A percentile compares a stretch with the other conserved stretches of the same genome.
Evolutionary conservation across 2,113 vertebrate genomes (phyloP).

Genomic region (Cheilinus undulatus): DNA sequence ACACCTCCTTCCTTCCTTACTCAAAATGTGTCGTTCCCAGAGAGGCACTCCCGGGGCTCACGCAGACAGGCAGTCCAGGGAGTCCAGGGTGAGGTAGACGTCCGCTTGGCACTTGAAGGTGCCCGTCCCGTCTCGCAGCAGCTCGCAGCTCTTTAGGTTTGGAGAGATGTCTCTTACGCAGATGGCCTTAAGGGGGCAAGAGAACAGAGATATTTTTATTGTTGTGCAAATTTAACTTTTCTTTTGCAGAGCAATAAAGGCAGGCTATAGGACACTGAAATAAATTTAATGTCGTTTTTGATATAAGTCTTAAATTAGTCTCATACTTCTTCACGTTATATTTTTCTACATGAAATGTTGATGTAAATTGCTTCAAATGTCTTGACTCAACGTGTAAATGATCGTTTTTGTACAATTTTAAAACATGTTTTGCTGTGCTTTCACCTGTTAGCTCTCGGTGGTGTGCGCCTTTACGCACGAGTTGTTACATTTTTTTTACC

Average conservation of each 20-base stretch:
- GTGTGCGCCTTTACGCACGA: conserved; percentile 46
- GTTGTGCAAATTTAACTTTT: not conserved
- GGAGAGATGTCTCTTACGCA: conserved; percentile 84
- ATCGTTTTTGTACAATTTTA: not conserved
- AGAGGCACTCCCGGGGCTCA: conserved; percentile 43
- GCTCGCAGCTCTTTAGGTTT: conserved; percentile 85
- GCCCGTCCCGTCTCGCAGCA: conserved; percentile 75
- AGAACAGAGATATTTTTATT: no score
- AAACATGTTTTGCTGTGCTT: not conserved
- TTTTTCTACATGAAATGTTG: no score
- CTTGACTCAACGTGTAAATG: not conserved
- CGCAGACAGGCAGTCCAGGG: conserved; percentile 72
- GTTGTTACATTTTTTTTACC: not conserved
- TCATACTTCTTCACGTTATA: no score
- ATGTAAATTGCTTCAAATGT: no score
- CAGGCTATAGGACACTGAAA: no score
- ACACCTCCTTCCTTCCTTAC: not conserved
- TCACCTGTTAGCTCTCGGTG: not conserved
- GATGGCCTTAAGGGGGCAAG: conserved; percentile 70
- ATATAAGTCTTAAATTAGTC: no score
- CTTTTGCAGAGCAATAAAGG: not conserved
- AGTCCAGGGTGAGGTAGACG: conserved; percentile 81
- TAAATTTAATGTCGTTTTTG: no score
- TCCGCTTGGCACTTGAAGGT: conserved; percentile 85
- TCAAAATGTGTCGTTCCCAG: not conserved